These are phyloP conservation scores for Tiliqua scincoides DNA, from an alignment of 2,113 vertebrate genomes.

Conservation along the genomic window DNA sequence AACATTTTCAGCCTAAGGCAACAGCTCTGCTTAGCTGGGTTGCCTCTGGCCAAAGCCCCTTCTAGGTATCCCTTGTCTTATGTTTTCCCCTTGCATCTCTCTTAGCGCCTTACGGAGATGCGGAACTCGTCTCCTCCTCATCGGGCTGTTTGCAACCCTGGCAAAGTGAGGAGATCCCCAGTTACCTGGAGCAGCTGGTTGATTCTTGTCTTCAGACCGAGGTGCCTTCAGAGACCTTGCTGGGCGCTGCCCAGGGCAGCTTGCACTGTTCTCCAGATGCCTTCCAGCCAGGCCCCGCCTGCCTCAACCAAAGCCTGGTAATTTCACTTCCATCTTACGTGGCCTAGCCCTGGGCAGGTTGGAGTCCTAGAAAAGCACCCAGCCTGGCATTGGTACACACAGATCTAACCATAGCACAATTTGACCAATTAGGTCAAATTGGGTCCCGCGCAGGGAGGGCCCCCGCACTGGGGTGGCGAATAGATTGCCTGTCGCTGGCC, in stretches of 20 bases:
- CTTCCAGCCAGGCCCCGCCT: conserved; percentile 78
- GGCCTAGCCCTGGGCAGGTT: neutral
- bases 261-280: conserved; percentile 73
- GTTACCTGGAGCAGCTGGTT: conserved; percentile 78
- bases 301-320: conserved; percentile 85
- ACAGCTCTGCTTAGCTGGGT: too few relatives aligned
- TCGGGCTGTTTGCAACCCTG: conserved; percentile 70
- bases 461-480: too few relatives aligned
- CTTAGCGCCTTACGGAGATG: conserved; percentile 76
- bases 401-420: too few relatives aligned
- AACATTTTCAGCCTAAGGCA: neutral
- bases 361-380: too few relatives aligned
- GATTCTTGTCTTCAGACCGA: conserved; percentile 80
- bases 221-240: conserved; percentile 47
- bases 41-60: accelerated
- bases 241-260: conserved; percentile 55
- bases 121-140: conserved; percentile 67
- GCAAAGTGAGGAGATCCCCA: conserved; percentile 74
- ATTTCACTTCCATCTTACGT: conserved; percentile 39
- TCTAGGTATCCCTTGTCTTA: neutral
- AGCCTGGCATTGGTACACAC: too few relatives aligned
- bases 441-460: too few relatives aligned
- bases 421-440: too few relatives aligned
- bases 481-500: too few relatives aligned
- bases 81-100: conserved; percentile 42